Evolutionary conservation across 2,113 vertebrate genomes (phyloP).

Genomic region (Condylura cristata): DNA sequence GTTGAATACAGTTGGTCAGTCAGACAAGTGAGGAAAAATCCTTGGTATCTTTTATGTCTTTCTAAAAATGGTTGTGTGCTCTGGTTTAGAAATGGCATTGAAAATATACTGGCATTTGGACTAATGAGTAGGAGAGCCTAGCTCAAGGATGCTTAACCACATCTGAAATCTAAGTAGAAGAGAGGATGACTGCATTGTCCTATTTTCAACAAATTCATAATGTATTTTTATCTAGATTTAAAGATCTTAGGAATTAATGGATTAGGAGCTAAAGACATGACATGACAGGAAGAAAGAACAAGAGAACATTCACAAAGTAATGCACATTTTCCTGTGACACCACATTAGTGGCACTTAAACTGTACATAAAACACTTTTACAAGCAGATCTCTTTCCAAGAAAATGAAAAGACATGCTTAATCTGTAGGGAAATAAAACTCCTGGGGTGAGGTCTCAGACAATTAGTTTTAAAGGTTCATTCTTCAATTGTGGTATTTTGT

Average conservation of each 20-base stretch:
- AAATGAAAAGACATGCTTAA: constrained; percentile 66
- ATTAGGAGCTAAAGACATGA: not conserved
- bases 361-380: constrained; percentile 72
- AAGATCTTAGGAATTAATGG: not conserved
- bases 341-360: constrained; percentile 51
- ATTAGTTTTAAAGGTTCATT: constrained; percentile 70
- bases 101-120: not conserved
- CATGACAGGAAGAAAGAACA: not conserved
- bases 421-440: constrained; percentile 67
- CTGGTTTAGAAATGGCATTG: not conserved
- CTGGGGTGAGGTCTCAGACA: constrained; percentile 56
- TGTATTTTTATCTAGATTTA: not conserved
- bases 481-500: constrained; percentile 61
- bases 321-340: not conserved
- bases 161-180: not conserved
- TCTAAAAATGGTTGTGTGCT: not conserved
- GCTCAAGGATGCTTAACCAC: not conserved
- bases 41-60: not conserved
- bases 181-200: not conserved
- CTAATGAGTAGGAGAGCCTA: not conserved
- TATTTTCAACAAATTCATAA: not conserved
- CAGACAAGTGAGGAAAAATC: not conserved
- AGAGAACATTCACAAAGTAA: not conserved
- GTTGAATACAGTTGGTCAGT: not conserved
- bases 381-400: constrained; percentile 52